Base-by-base conservation (phyloP, 2,888 invertebrate genomes). In the Tetanocera ferruginea region DNA sequence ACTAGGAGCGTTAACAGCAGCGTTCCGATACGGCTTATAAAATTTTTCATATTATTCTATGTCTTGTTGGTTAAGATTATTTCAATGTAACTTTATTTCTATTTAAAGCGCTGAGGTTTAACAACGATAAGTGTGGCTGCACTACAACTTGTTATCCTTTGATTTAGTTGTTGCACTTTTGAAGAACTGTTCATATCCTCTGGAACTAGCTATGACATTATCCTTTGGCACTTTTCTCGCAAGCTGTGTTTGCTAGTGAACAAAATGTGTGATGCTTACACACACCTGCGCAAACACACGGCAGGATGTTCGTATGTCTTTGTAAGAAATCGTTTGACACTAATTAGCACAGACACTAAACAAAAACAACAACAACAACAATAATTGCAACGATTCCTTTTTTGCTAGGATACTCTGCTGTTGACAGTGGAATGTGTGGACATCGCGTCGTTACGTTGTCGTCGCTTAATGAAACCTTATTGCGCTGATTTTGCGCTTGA, bases 401-500 rank as follows among this genome's bases (percentile, higher is more conserved):
- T n/a, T 8, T 37, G 78, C 79, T 71, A 79, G 77, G 76, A 80
- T 62, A 66, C 79, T 66, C 78, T 81, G 80, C 77, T 74, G 77
- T 81, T 82, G 83, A 82, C 84, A 80, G 76, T 80, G 80, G 83
- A 83, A 82, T 84, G 82, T 81, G 85, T 83, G 86, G 88, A 87
- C 87, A 87, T 88, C 82, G 74, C 87, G 86, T 88, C 82, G 74
- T 83, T 84, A 88, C 88, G 87, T 88, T 81, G 73, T 83, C 85
- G 84, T 86, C 64, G 88, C 86, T 87, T 87, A 86, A 85, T 83
- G 86, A 88, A 88, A 86, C 87, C 87, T 86, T 87, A 89, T 89
- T 89, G 89, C 87, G 85, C 86, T 82, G 84, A 88, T 87, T 86
- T 85, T 85, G 85, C 83, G 83, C 83, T 81, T 83, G 86, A 83